Base-by-base conservation (phyloP, 1,140 invertebrate species). In the Drosophila watanabei region DNA sequence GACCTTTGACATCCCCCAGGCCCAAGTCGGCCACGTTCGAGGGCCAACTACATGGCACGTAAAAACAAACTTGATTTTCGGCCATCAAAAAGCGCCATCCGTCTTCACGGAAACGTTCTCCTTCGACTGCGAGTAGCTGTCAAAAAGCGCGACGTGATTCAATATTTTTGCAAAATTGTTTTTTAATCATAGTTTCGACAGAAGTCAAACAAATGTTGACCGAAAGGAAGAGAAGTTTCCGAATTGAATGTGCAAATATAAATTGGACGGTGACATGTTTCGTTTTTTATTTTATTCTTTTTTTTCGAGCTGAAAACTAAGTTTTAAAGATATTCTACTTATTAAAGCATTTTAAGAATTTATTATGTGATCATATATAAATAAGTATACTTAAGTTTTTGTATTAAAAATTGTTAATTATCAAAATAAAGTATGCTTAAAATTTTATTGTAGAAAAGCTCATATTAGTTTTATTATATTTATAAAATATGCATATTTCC, bases 61-160 rank as follows among this genome's bases (percentile, higher is more conserved):
- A 89, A 90, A 90, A 90, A 86, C 86, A 90, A 89, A 89, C 86
- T 89, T 90, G 86, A 89, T 89, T 89, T 81, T 89, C 82, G 86
- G 79, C 82, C 86, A 89, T 89, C 86, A 89, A 90, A 75, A 90
- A 90, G 75, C 68, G 86, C 86, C 86, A 89, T 89, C 75, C 80
- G 87, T 89, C 86, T 89, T 89, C 52, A 18, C 65, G 58, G 71
- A 82, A 90, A 80, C 81, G 81, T 79, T 84, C 24, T 77, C 52
- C 80, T 89, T 88, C 75, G 86, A 81, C 80, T 88, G 73, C 62
- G 33, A 69, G 54, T 39, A 43, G 32, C 45, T 48, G 48, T 52
- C 75, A 71, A 79, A 77, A 39, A 79, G 51, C 56, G 69, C 68
- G 75, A 90, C 85, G 85, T 90, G 85, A 88, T 76, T 78, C 88